Percentiles rank a stretch among this genome's conserved stretches.
These are phyloP conservation scores for Elanoides forficatus DNA, from an alignment of 2,113 vertebrate species.

Conservation along the genomic window DNA sequence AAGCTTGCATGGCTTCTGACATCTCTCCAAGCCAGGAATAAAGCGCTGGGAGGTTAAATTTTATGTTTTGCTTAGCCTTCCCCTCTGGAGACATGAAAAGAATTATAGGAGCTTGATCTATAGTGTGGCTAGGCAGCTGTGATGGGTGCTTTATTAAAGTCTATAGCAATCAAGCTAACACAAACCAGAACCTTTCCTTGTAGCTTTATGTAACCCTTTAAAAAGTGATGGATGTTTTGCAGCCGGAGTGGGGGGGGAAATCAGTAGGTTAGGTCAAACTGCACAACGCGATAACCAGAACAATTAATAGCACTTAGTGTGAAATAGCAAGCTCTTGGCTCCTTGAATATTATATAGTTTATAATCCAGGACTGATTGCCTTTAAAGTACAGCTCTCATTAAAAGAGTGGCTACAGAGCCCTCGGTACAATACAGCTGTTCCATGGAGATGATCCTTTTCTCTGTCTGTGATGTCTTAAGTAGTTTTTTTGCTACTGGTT, in stretches of 20 bases:
- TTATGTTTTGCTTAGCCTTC: background rate
- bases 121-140: background rate
- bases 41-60: background rate
- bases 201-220: constrained; percentile 15
- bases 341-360: background rate
- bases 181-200: constrained; percentile 33
- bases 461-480: background rate
- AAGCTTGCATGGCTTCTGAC: background rate
- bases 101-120: constrained; percentile 39
- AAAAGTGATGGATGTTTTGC: constrained; percentile 36
- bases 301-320: constrained; percentile 44
- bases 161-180: constrained; percentile 17
- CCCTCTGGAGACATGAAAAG: constrained; percentile 21
- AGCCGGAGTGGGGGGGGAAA: background rate
- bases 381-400: background rate
- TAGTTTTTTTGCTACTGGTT: background rate
- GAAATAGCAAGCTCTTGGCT: constrained; percentile 16
- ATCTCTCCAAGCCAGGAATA: background rate
- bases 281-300: constrained; percentile 11
- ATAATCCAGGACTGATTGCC: background rate
- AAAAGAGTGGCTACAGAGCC: background rate
- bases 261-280: constrained; percentile 4
- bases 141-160: constrained; percentile 53
- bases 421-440: background rate
- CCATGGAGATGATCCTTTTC: background rate